Evolutionary conservation across 1,140 invertebrate genomes (phyloP).

Genomic region (Dryas iulia): DNA sequence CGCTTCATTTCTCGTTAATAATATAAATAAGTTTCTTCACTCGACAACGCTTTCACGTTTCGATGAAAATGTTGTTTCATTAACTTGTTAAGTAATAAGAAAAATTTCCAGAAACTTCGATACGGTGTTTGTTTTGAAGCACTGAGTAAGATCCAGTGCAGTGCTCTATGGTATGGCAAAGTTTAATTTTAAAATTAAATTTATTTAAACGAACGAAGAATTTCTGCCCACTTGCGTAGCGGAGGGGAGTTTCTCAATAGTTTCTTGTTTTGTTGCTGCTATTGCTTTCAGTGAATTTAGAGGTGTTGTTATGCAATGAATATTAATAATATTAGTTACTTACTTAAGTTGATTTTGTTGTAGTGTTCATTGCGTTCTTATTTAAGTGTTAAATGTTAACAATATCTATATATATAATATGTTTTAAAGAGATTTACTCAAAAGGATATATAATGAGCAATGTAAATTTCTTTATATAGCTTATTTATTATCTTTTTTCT

Average conservation of each 20-base stretch:
- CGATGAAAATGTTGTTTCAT: conserved; percentile 29
- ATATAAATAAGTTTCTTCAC: conserved; percentile 32
- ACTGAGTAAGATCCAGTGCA: conserved; percentile 16
- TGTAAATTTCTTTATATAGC: no score
- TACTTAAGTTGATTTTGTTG: no score
- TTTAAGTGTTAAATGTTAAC: no score
- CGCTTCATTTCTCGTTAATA: conserved; percentile 31
- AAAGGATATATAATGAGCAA: no score
- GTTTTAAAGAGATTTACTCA: no score
- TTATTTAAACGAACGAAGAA: conserved; percentile 11
- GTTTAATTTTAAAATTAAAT: conserved; percentile 13
- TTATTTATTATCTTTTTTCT: no score
- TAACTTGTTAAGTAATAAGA: conserved; percentile 20
- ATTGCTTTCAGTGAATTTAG: neutral
- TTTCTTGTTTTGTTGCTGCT: neutral
- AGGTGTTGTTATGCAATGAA: neutral
- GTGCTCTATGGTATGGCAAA: neutral
- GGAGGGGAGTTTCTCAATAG: conserved; percentile 10
- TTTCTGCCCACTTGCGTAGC: neutral
- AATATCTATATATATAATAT: no score
- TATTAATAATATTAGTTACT: neutral
- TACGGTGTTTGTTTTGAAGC: conserved; percentile 26
- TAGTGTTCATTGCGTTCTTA: no score
- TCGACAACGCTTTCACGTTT: conserved; percentile 33
- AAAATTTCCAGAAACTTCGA: conserved; percentile 15